These are phyloP conservation scores for Tachysurus fulvidraco DNA, from an alignment of 2,113 vertebrate genomes.

Conservation along the genomic window DNA sequence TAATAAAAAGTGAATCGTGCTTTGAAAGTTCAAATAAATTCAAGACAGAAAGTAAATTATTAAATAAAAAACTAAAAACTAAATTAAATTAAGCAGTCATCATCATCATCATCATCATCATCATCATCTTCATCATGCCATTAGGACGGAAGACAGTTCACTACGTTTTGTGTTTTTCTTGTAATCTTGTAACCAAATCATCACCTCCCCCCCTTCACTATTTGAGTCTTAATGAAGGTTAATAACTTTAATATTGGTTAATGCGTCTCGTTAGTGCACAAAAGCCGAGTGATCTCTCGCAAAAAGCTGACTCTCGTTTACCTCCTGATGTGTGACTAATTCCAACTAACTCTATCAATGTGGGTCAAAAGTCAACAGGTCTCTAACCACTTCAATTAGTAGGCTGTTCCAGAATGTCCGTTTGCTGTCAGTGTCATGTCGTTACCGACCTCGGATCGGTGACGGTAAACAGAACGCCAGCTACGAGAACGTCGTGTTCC, in stretches of 20 bases:
- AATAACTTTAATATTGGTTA: background rate
- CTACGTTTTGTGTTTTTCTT: too few species aligned
- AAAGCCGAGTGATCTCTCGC: background rate
- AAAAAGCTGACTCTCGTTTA: background rate
- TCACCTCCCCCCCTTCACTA: background rate
- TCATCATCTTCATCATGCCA: background rate
- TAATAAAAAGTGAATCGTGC: background rate
- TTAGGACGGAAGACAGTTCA: background rate
- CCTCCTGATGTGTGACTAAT: conserved; percentile 4
- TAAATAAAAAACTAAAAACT: background rate
- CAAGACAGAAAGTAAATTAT: background rate
- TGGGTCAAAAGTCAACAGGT: conserved; percentile 66
- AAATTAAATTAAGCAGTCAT: background rate
- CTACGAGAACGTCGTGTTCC: conserved; percentile 68
- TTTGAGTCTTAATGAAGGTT: background rate
- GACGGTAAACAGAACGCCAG: background rate
- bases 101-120: too few species aligned
- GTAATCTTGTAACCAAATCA: background rate
- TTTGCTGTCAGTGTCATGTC: background rate
- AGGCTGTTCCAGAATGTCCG: conserved; percentile 2
- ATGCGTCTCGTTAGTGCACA: background rate
- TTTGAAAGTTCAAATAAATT: background rate
- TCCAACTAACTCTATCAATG: background rate
- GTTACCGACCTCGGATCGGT: background rate
- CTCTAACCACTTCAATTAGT: conserved; percentile 62